Conservation (phyloP, 2,113 vertebrate genomes). For the Anoura caudifer region DNA sequence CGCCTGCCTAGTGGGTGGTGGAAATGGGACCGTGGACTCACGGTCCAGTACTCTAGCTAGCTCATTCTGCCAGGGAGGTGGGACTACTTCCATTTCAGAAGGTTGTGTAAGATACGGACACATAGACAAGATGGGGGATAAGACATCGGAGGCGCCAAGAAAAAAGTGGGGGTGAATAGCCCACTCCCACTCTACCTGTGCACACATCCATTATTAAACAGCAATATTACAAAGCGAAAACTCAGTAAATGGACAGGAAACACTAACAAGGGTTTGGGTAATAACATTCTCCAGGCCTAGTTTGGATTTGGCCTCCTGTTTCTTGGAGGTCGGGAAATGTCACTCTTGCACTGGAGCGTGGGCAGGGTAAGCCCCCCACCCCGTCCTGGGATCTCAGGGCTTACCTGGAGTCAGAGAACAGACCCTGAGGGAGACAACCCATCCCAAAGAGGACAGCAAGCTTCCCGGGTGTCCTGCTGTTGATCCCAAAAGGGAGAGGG, state of each 20-base stretch:
- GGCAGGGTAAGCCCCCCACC: not conserved
- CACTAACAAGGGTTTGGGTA: not conserved
- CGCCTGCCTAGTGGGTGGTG: not conserved
- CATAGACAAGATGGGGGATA: fast-evolving
- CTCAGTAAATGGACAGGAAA: too few species aligned
- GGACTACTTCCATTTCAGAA: not conserved
- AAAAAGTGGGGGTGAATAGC: fast-evolving
- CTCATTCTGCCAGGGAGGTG: not conserved
- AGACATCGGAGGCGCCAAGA: not conserved
- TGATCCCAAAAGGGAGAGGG: fast-evolving
- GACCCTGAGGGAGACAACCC: not conserved
- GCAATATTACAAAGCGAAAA: not conserved
- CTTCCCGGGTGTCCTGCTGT: not conserved
- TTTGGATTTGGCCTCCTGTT: not conserved
- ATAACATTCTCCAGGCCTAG: not conserved
- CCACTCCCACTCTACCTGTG: too few species aligned
- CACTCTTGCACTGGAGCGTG: not conserved
- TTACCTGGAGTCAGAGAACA: not conserved
- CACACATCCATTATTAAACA: too few species aligned
- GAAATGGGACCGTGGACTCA: not conserved
- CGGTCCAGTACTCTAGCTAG: not conserved
- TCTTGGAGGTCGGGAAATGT: not conserved
- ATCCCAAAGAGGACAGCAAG: not conserved
- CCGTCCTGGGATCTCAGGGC: not conserved
- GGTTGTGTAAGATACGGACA: not conserved